These are phyloP conservation scores for Cydia amplana DNA, from an alignment of 1,140 invertebrate genomes.

Conservation along the genomic window DNA sequence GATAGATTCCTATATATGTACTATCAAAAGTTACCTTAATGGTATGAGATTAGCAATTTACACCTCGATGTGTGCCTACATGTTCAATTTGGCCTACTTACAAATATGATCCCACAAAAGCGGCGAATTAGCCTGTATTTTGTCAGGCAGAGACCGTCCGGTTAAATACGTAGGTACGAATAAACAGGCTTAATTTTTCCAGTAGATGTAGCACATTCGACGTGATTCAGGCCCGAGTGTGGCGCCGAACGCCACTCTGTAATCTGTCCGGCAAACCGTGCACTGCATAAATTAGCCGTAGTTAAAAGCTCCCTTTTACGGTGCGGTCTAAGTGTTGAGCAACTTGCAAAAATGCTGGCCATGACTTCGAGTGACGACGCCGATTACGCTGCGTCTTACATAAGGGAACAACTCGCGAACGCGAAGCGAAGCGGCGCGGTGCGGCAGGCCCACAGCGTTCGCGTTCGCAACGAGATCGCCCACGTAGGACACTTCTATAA, in stretches of 20 bases:
- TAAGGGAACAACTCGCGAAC: no score
- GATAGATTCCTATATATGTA: no score
- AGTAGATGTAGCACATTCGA: constrained; percentile 12
- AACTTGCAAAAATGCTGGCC: background rate
- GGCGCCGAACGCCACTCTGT: constrained; percentile 49
- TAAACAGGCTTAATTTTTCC: constrained; percentile 31
- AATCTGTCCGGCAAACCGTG: constrained; percentile 57
- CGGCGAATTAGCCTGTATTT: background rate
- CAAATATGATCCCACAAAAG: background rate
- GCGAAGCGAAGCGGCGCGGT: no score
- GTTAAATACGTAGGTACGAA: constrained; percentile 2
- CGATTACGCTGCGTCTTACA: no score
- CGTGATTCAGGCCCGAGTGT: constrained; percentile 24
- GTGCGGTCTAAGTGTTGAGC: background rate
- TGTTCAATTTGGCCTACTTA: background rate
- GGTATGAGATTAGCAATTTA: background rate
- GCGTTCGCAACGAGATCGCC: no score
- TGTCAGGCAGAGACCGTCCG: background rate
- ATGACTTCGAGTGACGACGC: no score
- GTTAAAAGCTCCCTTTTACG: constrained; percentile 58
- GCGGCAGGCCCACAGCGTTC: no score
- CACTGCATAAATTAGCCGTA: constrained; percentile 52
- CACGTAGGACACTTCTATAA: no score
- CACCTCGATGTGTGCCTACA: background rate
- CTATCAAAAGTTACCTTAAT: no score